phyloP scores from a whole-genome alignment of 2,797 vertebrate genomes.

The Cuculus canorus region DNA sequence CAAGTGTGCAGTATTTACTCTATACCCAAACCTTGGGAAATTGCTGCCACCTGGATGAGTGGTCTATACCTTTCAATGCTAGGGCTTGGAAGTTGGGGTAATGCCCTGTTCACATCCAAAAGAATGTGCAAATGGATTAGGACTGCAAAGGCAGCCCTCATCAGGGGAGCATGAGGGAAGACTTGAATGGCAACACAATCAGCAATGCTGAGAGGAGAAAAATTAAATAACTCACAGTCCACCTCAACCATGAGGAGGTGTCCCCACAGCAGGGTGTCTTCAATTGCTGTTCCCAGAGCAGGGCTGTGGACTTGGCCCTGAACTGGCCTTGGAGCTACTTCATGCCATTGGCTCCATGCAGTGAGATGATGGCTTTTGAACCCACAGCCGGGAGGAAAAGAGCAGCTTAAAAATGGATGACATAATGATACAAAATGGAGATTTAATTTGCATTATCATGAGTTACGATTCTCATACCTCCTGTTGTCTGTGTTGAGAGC shows the following conservation, averaged over 20 bases:
- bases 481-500: background rate
- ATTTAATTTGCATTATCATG: background rate
- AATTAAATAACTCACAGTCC: rapidly evolving
- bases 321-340: background rate
- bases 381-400: background rate
- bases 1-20: background rate
- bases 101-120: background rate
- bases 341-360: background rate
- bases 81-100: background rate
- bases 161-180: background rate
- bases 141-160: background rate
- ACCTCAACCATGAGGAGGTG: background rate
- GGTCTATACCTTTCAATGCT: background rate
- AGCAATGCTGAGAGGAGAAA: background rate
- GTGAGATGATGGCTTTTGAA: background rate
- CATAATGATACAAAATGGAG: background rate
- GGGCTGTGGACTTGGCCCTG: background rate
- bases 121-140: background rate
- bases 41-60: background rate
- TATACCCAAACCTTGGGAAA: background rate
- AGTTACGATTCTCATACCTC: background rate
- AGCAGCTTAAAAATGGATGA: background rate
- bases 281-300: background rate
- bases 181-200: background rate
- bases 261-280: rapidly evolving